These are phyloP conservation scores for Hybognathus amarus DNA, from an alignment of 2,797 vertebrate genomes.

Conservation along the genomic window DNA sequence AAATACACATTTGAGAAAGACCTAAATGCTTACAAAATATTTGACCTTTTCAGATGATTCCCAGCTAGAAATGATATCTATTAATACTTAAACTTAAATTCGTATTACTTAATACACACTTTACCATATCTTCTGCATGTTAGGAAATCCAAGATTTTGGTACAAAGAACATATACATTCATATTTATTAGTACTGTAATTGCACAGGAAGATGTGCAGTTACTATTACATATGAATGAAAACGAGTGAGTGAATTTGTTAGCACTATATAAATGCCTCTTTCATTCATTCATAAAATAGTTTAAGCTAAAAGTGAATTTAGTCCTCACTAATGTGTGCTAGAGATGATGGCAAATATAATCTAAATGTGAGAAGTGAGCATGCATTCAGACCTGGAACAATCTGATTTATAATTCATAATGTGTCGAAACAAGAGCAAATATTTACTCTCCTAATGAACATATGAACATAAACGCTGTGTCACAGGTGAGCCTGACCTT, in stretches of 20 bases:
- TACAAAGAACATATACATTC: neutral
- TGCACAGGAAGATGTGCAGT: no score
- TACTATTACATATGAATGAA: no score
- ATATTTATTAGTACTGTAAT: neutral
- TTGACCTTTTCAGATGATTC: neutral
- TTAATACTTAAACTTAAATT: neutral
- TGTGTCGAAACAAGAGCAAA: neutral
- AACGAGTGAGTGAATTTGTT: no score
- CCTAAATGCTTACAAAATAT: neutral
- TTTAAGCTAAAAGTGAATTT: neutral
- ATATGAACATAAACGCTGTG: neutral
- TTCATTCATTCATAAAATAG: neutral
- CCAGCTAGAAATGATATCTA: neutral
- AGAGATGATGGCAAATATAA: neutral
- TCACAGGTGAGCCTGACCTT: constrained; percentile 45
- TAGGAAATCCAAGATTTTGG: neutral
- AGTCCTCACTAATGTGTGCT: neutral
- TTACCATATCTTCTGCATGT: neutral
- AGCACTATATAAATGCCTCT: no score
- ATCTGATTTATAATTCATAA: neutral
- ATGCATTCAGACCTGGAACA: neutral
- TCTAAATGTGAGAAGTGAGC: neutral
- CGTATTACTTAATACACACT: neutral
- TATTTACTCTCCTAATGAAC: constrained; percentile 26
- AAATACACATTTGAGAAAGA: constrained; percentile 25